These are phyloP conservation scores for Notospermus geniculatus DNA, from an alignment of 1,140 invertebrate species.

Conservation along the genomic window DNA sequence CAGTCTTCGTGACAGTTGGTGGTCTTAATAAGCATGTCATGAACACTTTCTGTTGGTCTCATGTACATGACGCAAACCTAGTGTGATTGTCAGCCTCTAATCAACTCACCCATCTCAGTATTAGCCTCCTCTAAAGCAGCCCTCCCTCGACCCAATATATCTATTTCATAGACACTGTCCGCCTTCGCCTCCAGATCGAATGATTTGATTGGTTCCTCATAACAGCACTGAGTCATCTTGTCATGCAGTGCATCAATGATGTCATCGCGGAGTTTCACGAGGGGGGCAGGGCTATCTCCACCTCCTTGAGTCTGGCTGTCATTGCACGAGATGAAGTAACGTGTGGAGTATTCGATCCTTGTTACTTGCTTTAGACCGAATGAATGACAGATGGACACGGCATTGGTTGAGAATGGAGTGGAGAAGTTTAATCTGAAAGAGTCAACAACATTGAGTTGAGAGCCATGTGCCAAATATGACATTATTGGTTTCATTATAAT, in stretches of 20 bases:
- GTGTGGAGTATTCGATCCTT: conserved; percentile 76
- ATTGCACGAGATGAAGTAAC: conserved; percentile 69
- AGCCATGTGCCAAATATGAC: too few relatives aligned
- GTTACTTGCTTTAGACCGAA: conserved; percentile 71
- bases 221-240: conserved; percentile 80
- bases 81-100: too few relatives aligned
- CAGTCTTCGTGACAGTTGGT: too few relatives aligned
- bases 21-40: too few relatives aligned
- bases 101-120: conserved; percentile 68
- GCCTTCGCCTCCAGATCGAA: conserved; percentile 66
- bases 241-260: conserved; percentile 68
- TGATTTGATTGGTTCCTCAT: conserved; percentile 66
- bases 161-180: conserved; percentile 78
- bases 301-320: conserved; percentile 22
- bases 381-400: conserved; percentile 87
- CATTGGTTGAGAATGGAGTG: conserved; percentile 91
- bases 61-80: too few relatives aligned
- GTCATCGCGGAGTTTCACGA: conserved; percentile 1
- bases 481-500: conserved; percentile 3
- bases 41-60: too few relatives aligned
- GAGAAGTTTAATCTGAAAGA: conserved; percentile 82
- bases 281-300: conserved; percentile 11
- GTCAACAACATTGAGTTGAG: conserved; percentile 1
- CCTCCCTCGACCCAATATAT: conserved; percentile 74
- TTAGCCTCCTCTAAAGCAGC: conserved; percentile 81